phyloP scores from a whole-genome alignment of 2,113 vertebrate genomes.

The Brachirus orientalis region DNA sequence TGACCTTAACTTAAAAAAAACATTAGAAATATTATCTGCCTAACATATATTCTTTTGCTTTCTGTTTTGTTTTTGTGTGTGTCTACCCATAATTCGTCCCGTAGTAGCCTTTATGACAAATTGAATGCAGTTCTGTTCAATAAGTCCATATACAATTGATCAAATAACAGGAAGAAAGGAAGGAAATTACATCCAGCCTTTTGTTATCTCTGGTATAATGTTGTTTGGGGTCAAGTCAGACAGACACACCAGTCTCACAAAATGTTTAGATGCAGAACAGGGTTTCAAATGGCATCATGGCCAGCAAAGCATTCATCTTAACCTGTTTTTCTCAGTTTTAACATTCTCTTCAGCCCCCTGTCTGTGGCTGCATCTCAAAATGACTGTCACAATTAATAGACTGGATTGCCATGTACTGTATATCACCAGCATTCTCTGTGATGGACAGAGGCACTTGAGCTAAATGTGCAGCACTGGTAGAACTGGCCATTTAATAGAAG shows the following conservation, averaged over 20 bases:
- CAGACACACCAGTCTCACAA: slow-evolving; percentile 25
- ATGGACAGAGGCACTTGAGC: slow-evolving; percentile 72
- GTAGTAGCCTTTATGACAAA: slow-evolving; percentile 58
- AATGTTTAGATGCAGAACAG: slow-evolving; percentile 35
- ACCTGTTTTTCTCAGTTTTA: slow-evolving; percentile 36
- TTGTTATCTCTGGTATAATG: slow-evolving; percentile 63
- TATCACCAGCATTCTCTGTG: slow-evolving; percentile 71
- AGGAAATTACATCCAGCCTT: slow-evolving; percentile 68
- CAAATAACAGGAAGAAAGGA: slow-evolving; percentile 50
- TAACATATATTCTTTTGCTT: slow-evolving; percentile 31
- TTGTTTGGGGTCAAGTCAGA: slow-evolving; percentile 63
- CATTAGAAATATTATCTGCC: slow-evolving; percentile 59
- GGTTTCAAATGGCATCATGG: slow-evolving; percentile 42
- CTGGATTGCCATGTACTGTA: slow-evolving; percentile 65
- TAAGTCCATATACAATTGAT: slow-evolving; percentile 60
- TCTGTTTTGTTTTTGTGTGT: slow-evolving; percentile 15
- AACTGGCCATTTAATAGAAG: slow-evolving; percentile 75
- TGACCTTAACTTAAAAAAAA: slow-evolving; percentile 42
- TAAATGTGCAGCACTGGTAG: slow-evolving; percentile 62
- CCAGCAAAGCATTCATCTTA: slow-evolving; percentile 28
- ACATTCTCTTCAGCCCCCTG: slow-evolving; percentile 51
- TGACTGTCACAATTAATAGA: slow-evolving; percentile 77
- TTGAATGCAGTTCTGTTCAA: slow-evolving; percentile 59
- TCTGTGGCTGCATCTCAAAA: slow-evolving; percentile 54
- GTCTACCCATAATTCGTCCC: slow-evolving; percentile 23